Base-by-base conservation (phyloP, 2,113 vertebrate species). In the Zapornia atra region DNA sequence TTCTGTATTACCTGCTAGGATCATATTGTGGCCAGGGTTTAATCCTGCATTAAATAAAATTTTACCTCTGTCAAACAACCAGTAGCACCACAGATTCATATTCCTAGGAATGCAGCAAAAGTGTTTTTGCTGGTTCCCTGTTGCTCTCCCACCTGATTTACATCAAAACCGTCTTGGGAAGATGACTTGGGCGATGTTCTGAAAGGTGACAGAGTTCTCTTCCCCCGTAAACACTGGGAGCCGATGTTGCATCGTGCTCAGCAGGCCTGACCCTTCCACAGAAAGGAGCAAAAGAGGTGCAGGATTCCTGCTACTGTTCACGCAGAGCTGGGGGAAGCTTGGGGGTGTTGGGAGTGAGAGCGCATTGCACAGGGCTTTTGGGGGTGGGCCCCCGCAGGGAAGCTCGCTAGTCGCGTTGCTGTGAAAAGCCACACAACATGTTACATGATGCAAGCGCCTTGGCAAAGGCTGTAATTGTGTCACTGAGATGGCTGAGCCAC, bases 401-500 rank as follows among this genome's bases (percentile, higher is more conserved):
- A 93, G 88, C 88, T 50, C 12, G 24, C 0, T 19, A 95, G 90
- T 61, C 1, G 5, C 12, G 50, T 6, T 90, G 88, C 81, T 3
- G 18, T 80, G 82, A 90, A 96, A 94, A 96, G 95, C 85, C 94
- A 80, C 94, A 21, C 73, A 88, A 28, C 90, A 0, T 65, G 56
- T 96, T 94, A 91, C 42, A 57, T 84, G 92, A 92, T 89, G 96
- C 96, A 96, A 97, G 92, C 87, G 82, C 46, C 93, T 92, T 94
- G 88, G 85, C 70, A 96, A 84, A 79, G 5, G 66, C 92, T 88
- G 70, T 72, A 89, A 93, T 21, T 97, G 90, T 96, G 94, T 96
- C 91, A 89, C 94, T 93, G 86, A 81, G 94, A 86, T 92, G 88
- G 86, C 92, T 77, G 77, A 92, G 85, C 92, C 82, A 76, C 90